Conservation (phyloP, 2,888 invertebrate species). For the Eugnorisma glareosa region DNA sequence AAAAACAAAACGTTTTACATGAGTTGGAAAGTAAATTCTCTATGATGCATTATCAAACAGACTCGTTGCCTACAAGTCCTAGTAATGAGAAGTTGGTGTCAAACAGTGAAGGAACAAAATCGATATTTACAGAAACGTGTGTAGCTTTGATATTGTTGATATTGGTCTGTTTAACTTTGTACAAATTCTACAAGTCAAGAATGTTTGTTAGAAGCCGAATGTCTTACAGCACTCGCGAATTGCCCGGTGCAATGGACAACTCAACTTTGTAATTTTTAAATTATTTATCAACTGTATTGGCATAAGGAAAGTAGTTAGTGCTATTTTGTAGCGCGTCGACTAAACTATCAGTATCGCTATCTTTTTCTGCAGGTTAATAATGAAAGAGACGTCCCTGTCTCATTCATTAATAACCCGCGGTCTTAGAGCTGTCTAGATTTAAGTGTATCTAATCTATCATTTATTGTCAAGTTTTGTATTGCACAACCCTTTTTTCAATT, state of each 20-base stretch:
- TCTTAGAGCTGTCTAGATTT: not conserved
- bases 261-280: slow-evolving; percentile 67
- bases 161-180: slow-evolving; percentile 70
- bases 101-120: slow-evolving; percentile 52
- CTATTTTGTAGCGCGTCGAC: not conserved
- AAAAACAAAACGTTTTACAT: slow-evolving; percentile 68
- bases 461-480: not conserved
- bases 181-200: slow-evolving; percentile 73
- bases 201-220: slow-evolving; percentile 66
- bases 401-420: too few species aligned
- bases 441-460: not conserved
- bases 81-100: slow-evolving; percentile 64
- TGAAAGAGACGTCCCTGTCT: not conserved
- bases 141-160: slow-evolving; percentile 73
- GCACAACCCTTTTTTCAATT: not conserved
- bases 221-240: slow-evolving; percentile 72
- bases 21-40: slow-evolving; percentile 68
- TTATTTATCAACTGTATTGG: not conserved
- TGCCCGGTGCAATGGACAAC: slow-evolving; percentile 73
- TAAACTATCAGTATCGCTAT: not conserved
- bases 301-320: not conserved
- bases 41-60: slow-evolving; percentile 39
- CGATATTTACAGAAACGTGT: slow-evolving; percentile 69
- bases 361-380: not conserved
- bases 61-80: slow-evolving; percentile 39